Conservation (phyloP, 2,797 vertebrate species). For the Acanthiza pusilla region DNA sequence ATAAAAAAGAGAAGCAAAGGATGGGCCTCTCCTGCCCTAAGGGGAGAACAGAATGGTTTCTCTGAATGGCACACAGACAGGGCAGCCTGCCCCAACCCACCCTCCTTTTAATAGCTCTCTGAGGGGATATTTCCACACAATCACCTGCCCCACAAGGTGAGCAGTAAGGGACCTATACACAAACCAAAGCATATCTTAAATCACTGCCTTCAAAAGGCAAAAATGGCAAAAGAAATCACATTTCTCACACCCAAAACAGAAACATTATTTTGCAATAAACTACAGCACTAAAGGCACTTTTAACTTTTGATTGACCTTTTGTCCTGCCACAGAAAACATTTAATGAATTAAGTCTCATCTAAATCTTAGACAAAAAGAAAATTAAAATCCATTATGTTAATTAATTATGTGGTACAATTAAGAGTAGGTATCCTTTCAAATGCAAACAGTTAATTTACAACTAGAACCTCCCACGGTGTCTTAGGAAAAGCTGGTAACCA, state of each 20-base stretch:
- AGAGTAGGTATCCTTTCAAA: not conserved
- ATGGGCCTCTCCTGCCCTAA: not conserved
- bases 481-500: not conserved
- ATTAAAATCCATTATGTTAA: constrained; percentile 4
- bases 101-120: not conserved
- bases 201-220: not conserved
- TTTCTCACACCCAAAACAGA: not conserved
- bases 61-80: fast-evolving
- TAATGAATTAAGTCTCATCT: not conserved
- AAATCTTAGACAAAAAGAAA: not conserved
- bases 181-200: not conserved
- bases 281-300: not conserved
- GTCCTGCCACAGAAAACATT: not conserved
- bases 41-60: not conserved
- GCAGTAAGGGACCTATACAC: not conserved
- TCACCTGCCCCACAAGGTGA: not conserved
- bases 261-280: not conserved
- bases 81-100: not conserved
- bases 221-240: not conserved
- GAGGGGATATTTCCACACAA: not conserved
- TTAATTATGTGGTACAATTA: not conserved
- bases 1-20: not conserved
- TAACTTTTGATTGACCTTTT: not conserved
- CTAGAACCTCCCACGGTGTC: not conserved
- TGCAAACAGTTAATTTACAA: not conserved